Evolutionary conservation across 2,888 invertebrate genomes (phyloP).

Genomic region (Drosophila multiciliata): DNA sequence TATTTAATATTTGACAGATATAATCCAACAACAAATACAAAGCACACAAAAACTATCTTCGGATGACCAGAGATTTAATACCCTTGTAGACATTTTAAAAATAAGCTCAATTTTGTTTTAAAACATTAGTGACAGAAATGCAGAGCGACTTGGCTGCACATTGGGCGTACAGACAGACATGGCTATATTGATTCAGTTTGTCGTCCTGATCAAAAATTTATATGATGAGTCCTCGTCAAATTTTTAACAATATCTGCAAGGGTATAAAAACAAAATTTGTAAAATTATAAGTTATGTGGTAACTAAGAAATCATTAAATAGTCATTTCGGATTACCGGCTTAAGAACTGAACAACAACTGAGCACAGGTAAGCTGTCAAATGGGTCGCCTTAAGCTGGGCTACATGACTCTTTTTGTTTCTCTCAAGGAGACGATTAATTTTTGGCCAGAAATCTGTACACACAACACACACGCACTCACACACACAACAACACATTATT

Average conservation of each 20-base stretch:
- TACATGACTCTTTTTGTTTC: constrained; percentile 16
- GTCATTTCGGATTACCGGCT: neutral
- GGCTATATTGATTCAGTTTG: neutral
- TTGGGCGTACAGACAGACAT: neutral
- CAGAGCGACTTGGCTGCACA: neutral
- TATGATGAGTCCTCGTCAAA: neutral
- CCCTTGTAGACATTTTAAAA: neutral
- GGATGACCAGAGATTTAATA: neutral
- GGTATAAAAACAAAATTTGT: neutral
- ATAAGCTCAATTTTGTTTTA: neutral
- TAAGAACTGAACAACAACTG: constrained; percentile 1
- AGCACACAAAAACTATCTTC: neutral
- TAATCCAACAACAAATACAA: neutral
- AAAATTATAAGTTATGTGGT: neutral
- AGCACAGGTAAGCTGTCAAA: constrained; percentile 24
- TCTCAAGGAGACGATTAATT: neutral
- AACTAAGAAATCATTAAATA: constrained; percentile 14
- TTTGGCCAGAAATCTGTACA: neutral
- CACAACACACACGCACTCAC: constrained; percentile 1
- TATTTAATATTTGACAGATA: neutral
- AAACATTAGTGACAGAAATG: neutral
- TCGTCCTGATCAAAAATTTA: neutral
- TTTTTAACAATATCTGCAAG: neutral
- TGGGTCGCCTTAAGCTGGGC: neutral
- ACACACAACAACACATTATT: constrained; percentile 8